Evolutionary conservation across 1,140 invertebrate species (phyloP).

Genomic region (Drosophila funebris): DNA sequence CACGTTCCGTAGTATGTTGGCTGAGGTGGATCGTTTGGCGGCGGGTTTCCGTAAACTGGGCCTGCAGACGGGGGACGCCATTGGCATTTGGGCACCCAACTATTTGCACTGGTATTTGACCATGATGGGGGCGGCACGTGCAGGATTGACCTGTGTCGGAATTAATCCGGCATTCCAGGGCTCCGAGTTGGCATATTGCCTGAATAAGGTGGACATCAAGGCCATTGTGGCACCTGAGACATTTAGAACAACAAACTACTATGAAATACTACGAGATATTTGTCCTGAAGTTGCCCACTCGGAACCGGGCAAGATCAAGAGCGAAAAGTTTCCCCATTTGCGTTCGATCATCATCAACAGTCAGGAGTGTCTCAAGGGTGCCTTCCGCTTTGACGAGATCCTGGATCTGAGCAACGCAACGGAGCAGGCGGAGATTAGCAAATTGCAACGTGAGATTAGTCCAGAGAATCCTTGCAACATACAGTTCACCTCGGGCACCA

Average conservation of each 20-base stretch:
- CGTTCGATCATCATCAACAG: slow-evolving; percentile 86
- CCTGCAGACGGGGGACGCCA: slow-evolving; percentile 90
- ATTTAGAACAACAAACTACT: slow-evolving; percentile 90
- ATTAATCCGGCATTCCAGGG: slow-evolving; percentile 94
- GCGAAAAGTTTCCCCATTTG: slow-evolving; percentile 84
- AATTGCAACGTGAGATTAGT: slow-evolving; percentile 66
- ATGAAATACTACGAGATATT: slow-evolving; percentile 86
- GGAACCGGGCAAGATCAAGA: slow-evolving; percentile 61
- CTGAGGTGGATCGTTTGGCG: slow-evolving; percentile 90
- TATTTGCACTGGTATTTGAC: slow-evolving; percentile 91
- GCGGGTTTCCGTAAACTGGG: slow-evolving; percentile 91
- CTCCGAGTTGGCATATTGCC: slow-evolving; percentile 90
- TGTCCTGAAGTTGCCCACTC: slow-evolving; percentile 84
- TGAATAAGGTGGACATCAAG: slow-evolving; percentile 91
- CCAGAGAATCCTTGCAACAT: slow-evolving; percentile 90
- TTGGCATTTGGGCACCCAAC: slow-evolving; percentile 96
- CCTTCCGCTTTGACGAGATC: slow-evolving; percentile 86
- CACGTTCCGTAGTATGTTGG: slow-evolving; percentile 87
- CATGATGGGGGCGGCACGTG: slow-evolving; percentile 90
- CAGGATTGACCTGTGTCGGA: slow-evolving; percentile 92
- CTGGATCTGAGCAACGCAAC: slow-evolving; percentile 77
- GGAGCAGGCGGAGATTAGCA: slow-evolving; percentile 50
- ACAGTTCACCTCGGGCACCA: slow-evolving; percentile 94
- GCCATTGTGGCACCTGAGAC: slow-evolving; percentile 88
- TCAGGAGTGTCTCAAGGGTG: slow-evolving; percentile 85